A percentile compares a stretch with the other conserved stretches of the same genome.
Conservation (phyloP, 2,888 invertebrate species). For the Oscheius sp. region DNA sequence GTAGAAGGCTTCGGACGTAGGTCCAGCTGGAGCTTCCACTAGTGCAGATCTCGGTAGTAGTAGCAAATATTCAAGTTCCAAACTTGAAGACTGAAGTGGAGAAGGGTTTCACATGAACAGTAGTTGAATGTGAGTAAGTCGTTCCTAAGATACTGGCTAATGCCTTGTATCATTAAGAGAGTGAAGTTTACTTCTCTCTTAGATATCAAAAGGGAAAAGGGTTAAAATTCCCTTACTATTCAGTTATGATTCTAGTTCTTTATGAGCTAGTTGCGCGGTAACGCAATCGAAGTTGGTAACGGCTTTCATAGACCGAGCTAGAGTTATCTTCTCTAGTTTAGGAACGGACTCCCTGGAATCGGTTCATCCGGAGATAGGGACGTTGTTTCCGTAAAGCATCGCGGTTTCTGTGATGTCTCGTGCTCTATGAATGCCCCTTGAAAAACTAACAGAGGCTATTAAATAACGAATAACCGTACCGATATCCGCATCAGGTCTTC, state of each 20-base stretch:
- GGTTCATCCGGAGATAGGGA: conserved; percentile 72
- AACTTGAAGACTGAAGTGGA: conserved; percentile 73
- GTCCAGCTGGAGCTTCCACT: conserved; percentile 73
- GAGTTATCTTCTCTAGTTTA: conserved; percentile 58
- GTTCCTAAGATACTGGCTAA: conserved; percentile 51
- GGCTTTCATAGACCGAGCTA: conserved; percentile 70
- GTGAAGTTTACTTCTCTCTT: conserved; percentile 17
- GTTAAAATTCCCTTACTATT: conserved; percentile 59
- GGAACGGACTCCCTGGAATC: conserved; percentile 72
- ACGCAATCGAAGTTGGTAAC: conserved; percentile 72
- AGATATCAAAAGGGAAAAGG: conserved; percentile 70
- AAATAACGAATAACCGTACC: conserved; percentile 76
- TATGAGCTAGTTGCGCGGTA: conserved; percentile 61
- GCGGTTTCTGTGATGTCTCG: conserved; percentile 71
- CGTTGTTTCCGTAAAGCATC: conserved; percentile 72
- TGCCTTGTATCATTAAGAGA: conserved; percentile 44
- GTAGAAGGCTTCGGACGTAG: conserved; percentile 76
- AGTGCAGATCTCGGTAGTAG: conserved; percentile 79
- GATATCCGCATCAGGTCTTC: conserved; percentile 83
- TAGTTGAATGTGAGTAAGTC: conserved; percentile 72
- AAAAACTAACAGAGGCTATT: conserved; percentile 72
- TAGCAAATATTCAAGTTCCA: conserved; percentile 80
- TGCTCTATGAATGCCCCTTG: conserved; percentile 70
- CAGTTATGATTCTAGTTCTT: conserved; percentile 64
- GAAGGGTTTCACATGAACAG: conserved; percentile 77